Conservation (phyloP, 2,888 invertebrate species). For the Dysmachus trigonus region DNA sequence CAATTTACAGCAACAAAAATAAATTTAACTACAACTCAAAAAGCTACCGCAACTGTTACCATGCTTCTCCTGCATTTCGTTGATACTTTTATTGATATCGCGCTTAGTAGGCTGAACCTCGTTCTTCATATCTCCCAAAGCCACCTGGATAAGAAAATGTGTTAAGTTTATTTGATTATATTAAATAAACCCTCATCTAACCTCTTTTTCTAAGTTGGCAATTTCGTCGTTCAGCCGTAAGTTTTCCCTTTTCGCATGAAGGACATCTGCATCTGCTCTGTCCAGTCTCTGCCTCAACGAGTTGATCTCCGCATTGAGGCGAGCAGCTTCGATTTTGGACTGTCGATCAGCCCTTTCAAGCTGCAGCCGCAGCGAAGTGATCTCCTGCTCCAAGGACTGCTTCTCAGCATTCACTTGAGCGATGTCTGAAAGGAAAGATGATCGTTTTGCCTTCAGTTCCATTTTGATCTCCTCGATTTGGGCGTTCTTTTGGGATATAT, state of each 20-base stretch:
- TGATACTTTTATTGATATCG: conserved; percentile 77
- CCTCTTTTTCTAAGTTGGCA: conserved; percentile 83
- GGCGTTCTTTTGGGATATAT: conserved; percentile 77
- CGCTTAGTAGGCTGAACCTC: conserved; percentile 71
- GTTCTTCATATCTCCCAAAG: conserved; percentile 70
- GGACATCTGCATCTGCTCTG: conserved; percentile 80
- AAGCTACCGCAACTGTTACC: conserved; percentile 66
- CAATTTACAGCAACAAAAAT: background rate
- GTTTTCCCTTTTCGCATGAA: conserved; percentile 83
- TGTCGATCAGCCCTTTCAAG: conserved; percentile 79
- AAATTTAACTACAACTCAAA: background rate
- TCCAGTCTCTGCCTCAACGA: conserved; percentile 80
- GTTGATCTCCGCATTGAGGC: conserved; percentile 78
- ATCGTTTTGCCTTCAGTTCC: conserved; percentile 78
- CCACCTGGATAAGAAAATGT: conserved; percentile 63
- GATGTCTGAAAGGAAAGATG: conserved; percentile 78
- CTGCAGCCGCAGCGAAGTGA: conserved; percentile 74
- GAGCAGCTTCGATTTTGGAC: conserved; percentile 77
- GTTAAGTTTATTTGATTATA: background rate
- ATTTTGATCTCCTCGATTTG: conserved; percentile 82
- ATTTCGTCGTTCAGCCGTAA: conserved; percentile 81
- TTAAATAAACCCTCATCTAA: conserved; percentile 55
- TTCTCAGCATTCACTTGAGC: conserved; percentile 80
- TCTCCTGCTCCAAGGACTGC: conserved; percentile 80
- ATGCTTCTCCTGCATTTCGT: conserved; percentile 84